phyloP scores from a whole-genome alignment of 2,113 vertebrate species.

The Phrynosoma blainvillii region DNA sequence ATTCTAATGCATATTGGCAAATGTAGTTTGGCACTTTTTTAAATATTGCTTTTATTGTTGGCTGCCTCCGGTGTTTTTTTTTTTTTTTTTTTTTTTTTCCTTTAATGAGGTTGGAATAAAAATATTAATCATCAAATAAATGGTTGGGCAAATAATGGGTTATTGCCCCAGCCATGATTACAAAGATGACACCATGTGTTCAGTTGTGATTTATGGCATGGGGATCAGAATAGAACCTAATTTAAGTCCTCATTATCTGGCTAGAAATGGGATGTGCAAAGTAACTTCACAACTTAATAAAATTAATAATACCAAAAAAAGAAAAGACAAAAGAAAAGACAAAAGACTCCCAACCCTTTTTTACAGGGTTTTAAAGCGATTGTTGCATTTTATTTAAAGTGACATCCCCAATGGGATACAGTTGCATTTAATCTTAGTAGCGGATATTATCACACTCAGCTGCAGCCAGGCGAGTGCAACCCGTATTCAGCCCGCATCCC shows the following conservation, averaged over 20 bases:
- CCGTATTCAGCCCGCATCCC: no score
- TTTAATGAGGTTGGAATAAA: neutral
- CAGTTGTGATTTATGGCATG: neutral
- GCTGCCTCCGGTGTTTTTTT: neutral
- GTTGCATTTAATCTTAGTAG: no score
- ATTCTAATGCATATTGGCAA: no score
- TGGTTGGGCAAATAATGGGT: neutral
- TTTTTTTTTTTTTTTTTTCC: neutral
- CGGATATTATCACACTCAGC: no score
- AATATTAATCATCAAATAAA: neutral
- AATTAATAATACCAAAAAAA: neutral
- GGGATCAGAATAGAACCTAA: neutral
- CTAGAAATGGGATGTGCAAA: neutral
- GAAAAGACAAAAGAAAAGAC: neutral
- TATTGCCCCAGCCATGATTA: neutral
- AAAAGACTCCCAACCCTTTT: neutral
- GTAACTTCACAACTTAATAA: neutral
- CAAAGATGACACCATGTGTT: neutral
- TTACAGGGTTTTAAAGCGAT: neutral
- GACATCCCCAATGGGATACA: no score
- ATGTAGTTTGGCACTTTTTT: no score
- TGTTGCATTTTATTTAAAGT: no score
- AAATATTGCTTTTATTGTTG: no score
- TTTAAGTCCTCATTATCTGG: neutral
- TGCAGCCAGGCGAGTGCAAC: no score